A percentile compares a stretch with the other conserved stretches of the same genome.
phyloP scores from a whole-genome alignment of 2,113 vertebrate genomes.

The Hoplias malabaricus region DNA sequence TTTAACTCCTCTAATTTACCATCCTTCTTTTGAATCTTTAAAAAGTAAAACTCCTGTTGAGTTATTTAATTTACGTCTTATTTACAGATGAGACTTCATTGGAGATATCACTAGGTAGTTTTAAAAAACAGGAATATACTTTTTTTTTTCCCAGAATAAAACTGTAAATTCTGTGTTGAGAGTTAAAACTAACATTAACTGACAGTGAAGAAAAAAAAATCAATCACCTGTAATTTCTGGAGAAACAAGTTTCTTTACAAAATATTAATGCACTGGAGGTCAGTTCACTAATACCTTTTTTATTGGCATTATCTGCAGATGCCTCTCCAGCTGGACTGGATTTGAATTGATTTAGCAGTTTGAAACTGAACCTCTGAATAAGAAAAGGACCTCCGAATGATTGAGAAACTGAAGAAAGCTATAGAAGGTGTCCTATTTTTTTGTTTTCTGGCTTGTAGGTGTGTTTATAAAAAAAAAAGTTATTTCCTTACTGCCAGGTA shows the following conservation, averaged over 20 bases:
- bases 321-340: neutral
- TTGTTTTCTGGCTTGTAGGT: neutral
- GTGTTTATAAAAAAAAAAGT: neutral
- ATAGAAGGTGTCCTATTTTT: neutral
- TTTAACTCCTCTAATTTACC: neutral
- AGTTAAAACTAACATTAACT: neutral
- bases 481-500: neutral
- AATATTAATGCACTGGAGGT: neutral
- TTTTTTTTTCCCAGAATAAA: slow-evolving; percentile 8
- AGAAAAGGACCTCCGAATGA: too few relatives aligned
- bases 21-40: neutral
- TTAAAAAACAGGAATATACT: neutral
- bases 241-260: neutral
- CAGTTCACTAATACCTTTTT: neutral
- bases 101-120: neutral
- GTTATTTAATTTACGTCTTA: neutral
- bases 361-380: neutral
- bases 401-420: too few relatives aligned
- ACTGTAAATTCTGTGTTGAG: neutral
- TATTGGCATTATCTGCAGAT: neutral
- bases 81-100: neutral
- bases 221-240: neutral
- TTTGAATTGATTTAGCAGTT: neutral
- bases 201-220: neutral
- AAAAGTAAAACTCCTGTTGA: too few relatives aligned